phyloP scores from a whole-genome alignment of 1,140 invertebrate species.

The Rhysida immarginata region DNA sequence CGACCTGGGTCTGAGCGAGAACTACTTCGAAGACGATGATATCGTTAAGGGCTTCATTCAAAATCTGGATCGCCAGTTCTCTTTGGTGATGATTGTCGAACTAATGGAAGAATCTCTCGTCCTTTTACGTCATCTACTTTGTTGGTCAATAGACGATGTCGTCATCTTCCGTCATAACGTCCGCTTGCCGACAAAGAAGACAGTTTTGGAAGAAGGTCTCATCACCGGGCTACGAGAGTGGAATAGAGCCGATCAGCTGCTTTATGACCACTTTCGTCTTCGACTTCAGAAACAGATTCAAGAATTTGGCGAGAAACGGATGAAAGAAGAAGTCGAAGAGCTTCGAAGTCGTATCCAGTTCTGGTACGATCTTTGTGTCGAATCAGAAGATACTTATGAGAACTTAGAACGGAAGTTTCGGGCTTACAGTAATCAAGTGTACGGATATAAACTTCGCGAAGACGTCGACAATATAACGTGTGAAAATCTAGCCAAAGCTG shows the following conservation, averaged over 20 bases:
- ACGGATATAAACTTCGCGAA: background rate
- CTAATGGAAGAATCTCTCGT: constrained; percentile 22
- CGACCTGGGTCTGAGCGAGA: constrained; percentile 19
- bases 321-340: constrained; percentile 20
- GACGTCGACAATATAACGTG: constrained; percentile 10
- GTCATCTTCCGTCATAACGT: constrained; percentile 19
- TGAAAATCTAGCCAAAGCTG: constrained; percentile 13
- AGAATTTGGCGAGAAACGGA: constrained; percentile 21
- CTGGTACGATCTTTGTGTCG: constrained; percentile 2
- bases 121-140: constrained; percentile 19
- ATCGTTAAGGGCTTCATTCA: constrained; percentile 7
- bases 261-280: constrained; percentile 25
- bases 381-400: background rate
- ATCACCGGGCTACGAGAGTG: constrained; percentile 14
- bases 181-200: constrained; percentile 3
- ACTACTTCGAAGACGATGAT: constrained; percentile 12
- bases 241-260: constrained; percentile 22
- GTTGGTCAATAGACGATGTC: constrained; percentile 23
- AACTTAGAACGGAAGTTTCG: background rate
- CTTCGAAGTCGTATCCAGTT: background rate
- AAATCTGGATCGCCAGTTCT: constrained; percentile 19
- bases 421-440: background rate
- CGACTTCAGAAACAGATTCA: constrained; percentile 22
- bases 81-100: constrained; percentile 22
- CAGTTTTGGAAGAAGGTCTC: constrained; percentile 8